Base-by-base conservation (phyloP, 2,797 vertebrate species). In the Vipera latastei region DNA sequence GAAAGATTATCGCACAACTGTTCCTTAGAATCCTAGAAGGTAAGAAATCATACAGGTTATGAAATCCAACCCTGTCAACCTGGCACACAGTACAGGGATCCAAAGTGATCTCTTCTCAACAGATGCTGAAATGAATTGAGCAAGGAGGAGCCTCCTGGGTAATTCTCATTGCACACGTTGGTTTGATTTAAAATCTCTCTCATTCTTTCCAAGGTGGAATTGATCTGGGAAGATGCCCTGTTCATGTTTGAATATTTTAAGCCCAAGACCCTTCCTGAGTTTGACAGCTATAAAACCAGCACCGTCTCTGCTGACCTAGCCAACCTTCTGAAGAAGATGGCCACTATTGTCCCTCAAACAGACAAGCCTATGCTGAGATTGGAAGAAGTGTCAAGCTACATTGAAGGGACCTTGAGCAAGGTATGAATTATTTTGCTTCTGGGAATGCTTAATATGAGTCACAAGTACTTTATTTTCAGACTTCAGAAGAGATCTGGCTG, bases 171-270 rank as follows among this genome's bases (percentile, higher is more conserved):
- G 11, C 73, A 25, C 12, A 38, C 8, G 9, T 83, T 83, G 20
- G 73, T 83, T 83, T 83, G 38, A 48, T 83, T 48, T 83, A 12
- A 83, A 25, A 25, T 83, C 38, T 83, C 38, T 83, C 25, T 48
- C 18, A 59, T 90, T 28, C 88, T 90, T 86, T 92, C 92, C 25
- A 96, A 99, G 99, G 98, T 99, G 95, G 99, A 99, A 94, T 97
- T 99, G 73, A 98, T 98, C 22, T 99, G 99, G 99, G 98, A 97
- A 61, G 98, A 99, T 13, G 98, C 99, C 48, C 97, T 99, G 78
- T 99, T 99, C 95, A 98, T 99, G 98, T 99, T 99, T 95, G 98
- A 99, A 48, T 99, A 99, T 96, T 99, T 99, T 97, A 99, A 99
- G 96, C 99, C 99, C 83, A 99, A 99, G 97, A 98, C 98, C 0